Evolutionary conservation across 2,113 vertebrate species (phyloP).

Genomic region (Pangasianodon gigas): DNA sequence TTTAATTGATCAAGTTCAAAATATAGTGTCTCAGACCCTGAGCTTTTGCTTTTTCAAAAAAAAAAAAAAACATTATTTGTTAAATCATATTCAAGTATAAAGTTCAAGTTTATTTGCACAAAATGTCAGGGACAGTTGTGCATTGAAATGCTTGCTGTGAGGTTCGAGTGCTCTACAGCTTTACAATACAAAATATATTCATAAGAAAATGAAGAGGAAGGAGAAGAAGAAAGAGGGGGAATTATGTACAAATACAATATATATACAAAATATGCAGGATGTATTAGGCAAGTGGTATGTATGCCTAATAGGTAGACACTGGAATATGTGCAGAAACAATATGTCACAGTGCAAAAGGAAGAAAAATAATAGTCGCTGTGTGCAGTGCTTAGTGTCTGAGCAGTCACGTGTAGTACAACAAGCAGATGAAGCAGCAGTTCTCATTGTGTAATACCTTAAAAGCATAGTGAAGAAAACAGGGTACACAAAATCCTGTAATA

Average conservation of each 20-base stretch:
- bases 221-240: no score
- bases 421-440: background rate
- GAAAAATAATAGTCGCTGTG: no score
- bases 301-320: no score
- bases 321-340: no score
- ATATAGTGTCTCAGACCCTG: background rate
- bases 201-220: no score
- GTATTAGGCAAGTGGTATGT: no score
- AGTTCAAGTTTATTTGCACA: background rate
- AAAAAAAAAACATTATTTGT: background rate
- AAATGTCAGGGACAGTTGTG: background rate
- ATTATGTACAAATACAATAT: background rate
- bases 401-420: no score
- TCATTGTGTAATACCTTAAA: background rate
- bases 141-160: background rate
- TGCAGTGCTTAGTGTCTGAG: no score
- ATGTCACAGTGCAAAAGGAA: no score
- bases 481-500: background rate
- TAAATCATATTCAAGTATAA: background rate
- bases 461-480: background rate
- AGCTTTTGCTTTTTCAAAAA: background rate
- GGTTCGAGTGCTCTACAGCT: no score
- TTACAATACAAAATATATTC: no score
- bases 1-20: background rate
- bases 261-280: background rate